These are phyloP conservation scores for Aphis craccivora DNA, from an alignment of 1,140 invertebrate species.

Conservation along the genomic window DNA sequence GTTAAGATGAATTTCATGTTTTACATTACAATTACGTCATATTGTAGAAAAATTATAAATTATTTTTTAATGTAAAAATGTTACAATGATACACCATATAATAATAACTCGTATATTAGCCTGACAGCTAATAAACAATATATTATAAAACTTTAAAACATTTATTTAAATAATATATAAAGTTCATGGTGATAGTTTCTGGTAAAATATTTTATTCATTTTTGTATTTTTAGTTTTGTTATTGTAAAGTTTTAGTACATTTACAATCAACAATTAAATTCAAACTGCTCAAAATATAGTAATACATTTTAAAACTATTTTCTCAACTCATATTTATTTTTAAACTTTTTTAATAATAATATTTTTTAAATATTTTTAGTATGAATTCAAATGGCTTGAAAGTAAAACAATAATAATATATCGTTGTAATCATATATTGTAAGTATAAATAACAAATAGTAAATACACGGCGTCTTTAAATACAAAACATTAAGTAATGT, in stretches of 20 bases:
- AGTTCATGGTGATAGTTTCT: neutral
- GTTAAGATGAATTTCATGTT: neutral
- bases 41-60: neutral
- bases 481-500: too few relatives aligned
- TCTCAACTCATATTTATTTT: neutral
- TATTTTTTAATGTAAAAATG: neutral
- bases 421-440: neutral
- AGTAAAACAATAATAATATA: neutral
- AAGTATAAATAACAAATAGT: too few relatives aligned
- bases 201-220: neutral
- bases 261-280: constrained; percentile 10
- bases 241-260: constrained; percentile 17
- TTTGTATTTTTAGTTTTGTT: neutral
- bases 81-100: neutral
- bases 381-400: neutral
- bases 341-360: neutral
- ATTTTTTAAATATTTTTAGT: neutral
- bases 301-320: constrained; percentile 17
- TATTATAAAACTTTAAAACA: constrained; percentile 28
- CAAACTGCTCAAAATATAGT: neutral
- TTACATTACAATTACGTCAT: neutral
- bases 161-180: constrained; percentile 1
- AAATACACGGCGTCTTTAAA: too few relatives aligned
- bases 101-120: neutral
- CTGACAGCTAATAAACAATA: constrained; percentile 1